Percentiles rank a stretch among this genome's conserved stretches.
Conservation (phyloP, 2,113 vertebrate genomes). For the Otis tarda region DNA sequence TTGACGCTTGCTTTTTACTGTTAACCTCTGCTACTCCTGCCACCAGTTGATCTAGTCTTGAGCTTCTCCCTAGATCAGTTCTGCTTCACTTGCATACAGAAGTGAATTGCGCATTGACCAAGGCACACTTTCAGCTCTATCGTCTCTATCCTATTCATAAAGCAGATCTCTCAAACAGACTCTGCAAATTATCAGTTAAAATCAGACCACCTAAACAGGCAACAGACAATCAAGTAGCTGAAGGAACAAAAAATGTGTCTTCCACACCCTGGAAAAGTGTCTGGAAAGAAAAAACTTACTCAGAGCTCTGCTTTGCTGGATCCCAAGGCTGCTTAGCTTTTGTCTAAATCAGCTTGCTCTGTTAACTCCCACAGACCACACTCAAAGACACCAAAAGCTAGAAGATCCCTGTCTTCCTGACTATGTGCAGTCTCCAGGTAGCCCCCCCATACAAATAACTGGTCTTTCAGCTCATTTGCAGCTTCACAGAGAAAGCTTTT, state of each 20-base stretch:
- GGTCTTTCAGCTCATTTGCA: background rate
- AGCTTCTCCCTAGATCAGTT: background rate
- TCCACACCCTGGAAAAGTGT: background rate
- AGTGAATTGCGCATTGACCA: background rate
- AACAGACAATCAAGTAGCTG: background rate
- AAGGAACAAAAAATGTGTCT: background rate
- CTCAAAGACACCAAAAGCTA: background rate
- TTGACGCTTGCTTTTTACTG: background rate
- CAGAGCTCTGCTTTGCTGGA: background rate
- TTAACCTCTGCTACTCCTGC: background rate
- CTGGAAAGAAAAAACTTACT: background rate
- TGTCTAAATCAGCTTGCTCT: background rate
- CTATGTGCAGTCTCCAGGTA: background rate
- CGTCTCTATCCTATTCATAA: background rate
- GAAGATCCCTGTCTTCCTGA: background rate
- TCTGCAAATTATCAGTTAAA: background rate
- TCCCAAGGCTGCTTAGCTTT: background rate
- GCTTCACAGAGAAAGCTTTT: background rate
- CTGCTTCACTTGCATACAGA: background rate
- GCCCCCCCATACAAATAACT: background rate
- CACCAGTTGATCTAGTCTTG: background rate
- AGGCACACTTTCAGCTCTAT: background rate
- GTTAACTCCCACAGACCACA: background rate
- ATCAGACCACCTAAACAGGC: background rate
- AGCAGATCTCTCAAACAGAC: background rate